Evolutionary conservation across 1,140 invertebrate species (phyloP), one percentile per base, ranked within the genome.

Genomic region (Pygmarrhopalites habei): DNA sequence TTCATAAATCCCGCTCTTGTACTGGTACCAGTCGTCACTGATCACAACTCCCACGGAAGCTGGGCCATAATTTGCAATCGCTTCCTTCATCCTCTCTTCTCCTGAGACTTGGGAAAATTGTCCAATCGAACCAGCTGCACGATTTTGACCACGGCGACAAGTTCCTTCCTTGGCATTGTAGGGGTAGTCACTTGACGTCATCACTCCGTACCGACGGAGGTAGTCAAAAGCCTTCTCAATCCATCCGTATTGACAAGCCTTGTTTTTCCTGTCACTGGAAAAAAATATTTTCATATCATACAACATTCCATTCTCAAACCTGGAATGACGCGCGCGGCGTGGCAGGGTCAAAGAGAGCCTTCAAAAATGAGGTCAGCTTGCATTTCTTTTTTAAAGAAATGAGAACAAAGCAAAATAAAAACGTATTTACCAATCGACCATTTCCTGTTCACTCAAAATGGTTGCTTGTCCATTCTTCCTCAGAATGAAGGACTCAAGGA

Each of bases 371-470:
- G n/a, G n/a, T n/a, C n/a, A n/a, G n/a, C n/a, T n/a, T n/a, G n/a
- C n/a, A n/a, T n/a, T n/a, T n/a, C n/a, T n/a, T n/a, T n/a, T n/a
- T n/a, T n/a, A n/a, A n/a, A n/a, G n/a, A n/a, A n/a, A n/a, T n/a
- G n/a, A n/a, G n/a, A n/a, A n/a, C n/a, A n/a, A n/a, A n/a, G n/a
- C n/a, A n/a, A n/a, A n/a, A n/a, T n/a, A n/a, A n/a, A n/a, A n/a
- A 0, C 26, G 47, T 30, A 19, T 39, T 15, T 57, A 32, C 19
- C 63, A 65, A 23, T 65, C 58, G 14, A 65, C 21, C 39, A 65
- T 29, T 52, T 59, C 58, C 41, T 65, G 63, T 32, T 65, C 63
- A 43, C 57, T 60, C n/a, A n/a, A n/a, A n/a, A n/a, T n/a, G n/a
- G n/a, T n/a, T n/a, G n/a, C n/a, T n/a, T n/a, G n/a, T n/a, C n/a